Percentiles rank a stretch among this genome's conserved stretches.
These are phyloP conservation scores for Trichomycterus rosablanca DNA, from an alignment of 2,113 vertebrate species.

Conservation along the genomic window DNA sequence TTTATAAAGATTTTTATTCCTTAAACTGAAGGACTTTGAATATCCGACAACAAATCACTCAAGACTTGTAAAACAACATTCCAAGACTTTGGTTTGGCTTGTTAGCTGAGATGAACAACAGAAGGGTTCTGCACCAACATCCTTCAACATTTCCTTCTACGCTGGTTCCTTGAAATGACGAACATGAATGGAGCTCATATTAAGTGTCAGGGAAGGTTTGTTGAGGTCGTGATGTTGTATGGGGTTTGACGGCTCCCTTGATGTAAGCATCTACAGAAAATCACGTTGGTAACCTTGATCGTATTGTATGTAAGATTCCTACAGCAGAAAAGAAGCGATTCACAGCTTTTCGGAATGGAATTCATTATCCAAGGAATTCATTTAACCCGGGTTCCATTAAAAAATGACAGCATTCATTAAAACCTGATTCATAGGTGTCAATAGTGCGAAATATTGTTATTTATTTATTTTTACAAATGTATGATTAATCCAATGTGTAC, in stretches of 20 bases:
- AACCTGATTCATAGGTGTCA: slow-evolving; percentile 15
- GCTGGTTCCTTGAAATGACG: background rate
- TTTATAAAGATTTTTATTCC: no score
- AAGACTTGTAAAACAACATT: no score
- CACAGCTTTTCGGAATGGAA: slow-evolving; percentile 1
- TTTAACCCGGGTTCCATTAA: slow-evolving; percentile 2
- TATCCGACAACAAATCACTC: no score
- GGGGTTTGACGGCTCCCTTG: background rate
- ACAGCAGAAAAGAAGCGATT: background rate
- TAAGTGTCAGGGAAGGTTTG: background rate
- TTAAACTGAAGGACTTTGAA: no score
- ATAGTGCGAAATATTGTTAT: slow-evolving; percentile 13
- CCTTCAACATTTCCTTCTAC: slow-evolving; percentile 20
- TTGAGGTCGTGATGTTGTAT: background rate
- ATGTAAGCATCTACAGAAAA: slow-evolving; percentile 1
- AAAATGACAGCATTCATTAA: slow-evolving; percentile 18
- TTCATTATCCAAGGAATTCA: background rate
- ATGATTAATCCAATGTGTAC: background rate
- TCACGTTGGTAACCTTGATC: slow-evolving; percentile 1
- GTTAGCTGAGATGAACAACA: slow-evolving; percentile 43
- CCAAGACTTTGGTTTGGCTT: slow-evolving; percentile 24
- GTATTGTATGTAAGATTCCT: background rate
- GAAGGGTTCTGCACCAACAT: slow-evolving; percentile 39
- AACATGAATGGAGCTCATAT: background rate
- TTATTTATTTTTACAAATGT: background rate